A percentile compares a stretch with the other conserved stretches of the same genome.
Evolutionary conservation across 1,140 invertebrate species (phyloP).

Genomic region (Pomacea maculata): DNA sequence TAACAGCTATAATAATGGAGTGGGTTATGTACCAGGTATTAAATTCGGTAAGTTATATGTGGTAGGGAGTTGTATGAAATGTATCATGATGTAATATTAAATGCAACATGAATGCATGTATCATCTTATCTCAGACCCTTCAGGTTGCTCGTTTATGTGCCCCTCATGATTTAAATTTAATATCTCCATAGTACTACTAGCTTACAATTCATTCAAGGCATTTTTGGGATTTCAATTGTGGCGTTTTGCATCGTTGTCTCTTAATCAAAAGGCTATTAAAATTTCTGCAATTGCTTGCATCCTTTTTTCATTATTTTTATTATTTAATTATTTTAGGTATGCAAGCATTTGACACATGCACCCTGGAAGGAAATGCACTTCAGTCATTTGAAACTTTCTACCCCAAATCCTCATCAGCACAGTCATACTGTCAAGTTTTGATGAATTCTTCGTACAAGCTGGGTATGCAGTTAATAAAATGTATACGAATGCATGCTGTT

Average conservation of each 20-base stretch:
- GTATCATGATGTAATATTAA: background rate
- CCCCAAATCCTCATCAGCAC: slow-evolving; percentile 26
- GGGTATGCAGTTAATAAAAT: slow-evolving; percentile 24
- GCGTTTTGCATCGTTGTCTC: background rate
- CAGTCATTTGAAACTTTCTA: slow-evolving; percentile 33
- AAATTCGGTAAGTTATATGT: slow-evolving; percentile 38
- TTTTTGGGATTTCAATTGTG: too few species aligned
- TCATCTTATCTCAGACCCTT: background rate
- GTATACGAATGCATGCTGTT: background rate
- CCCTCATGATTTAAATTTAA: background rate
- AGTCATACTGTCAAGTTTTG: slow-evolving; percentile 35
- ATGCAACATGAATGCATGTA: too few species aligned
- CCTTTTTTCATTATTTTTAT: background rate
- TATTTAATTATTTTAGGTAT: slow-evolving; percentile 34
- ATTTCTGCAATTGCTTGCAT: background rate
- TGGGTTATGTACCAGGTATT: slow-evolving; percentile 33
- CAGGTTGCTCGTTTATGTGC: background rate
- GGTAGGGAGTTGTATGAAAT: background rate
- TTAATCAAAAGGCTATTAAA: background rate
- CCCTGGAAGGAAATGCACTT: slow-evolving; percentile 13
- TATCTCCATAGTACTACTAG: background rate
- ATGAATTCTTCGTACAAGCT: slow-evolving; percentile 19
- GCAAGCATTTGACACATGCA: slow-evolving; percentile 39
- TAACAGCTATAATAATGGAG: slow-evolving; percentile 41
- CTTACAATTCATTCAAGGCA: too few species aligned